A percentile compares a stretch with the other conserved stretches of the same genome.
Evolutionary conservation across 2,113 vertebrate species (phyloP).

Genomic region (Sebastes fasciatus): DNA sequence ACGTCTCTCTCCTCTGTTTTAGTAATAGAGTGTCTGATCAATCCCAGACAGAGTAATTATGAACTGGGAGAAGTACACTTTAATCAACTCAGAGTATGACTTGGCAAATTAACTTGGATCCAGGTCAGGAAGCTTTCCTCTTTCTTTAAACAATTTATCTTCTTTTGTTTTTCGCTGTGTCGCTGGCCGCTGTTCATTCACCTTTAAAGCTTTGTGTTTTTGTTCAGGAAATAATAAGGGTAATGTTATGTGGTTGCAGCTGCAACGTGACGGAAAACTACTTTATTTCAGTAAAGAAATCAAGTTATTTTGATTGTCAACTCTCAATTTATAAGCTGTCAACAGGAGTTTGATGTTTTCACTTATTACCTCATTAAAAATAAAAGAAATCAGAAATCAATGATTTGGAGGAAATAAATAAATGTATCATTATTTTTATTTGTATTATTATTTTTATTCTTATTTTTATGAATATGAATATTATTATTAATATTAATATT

Average conservation of each 20-base stretch:
- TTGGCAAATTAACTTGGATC: constrained; percentile 49
- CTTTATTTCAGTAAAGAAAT: too few relatives aligned
- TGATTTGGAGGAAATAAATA: too few relatives aligned
- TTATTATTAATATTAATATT: too few relatives aligned
- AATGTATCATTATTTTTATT: too few relatives aligned
- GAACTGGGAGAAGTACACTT: constrained; percentile 59
- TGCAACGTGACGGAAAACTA: too few relatives aligned
- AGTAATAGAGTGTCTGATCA: constrained; percentile 41
- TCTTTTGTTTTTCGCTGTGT: constrained; percentile 1
- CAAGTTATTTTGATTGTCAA: too few relatives aligned
- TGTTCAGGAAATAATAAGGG: not conserved
- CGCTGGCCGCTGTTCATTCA: not conserved
- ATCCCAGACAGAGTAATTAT: constrained; percentile 49
- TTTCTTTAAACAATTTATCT: constrained; percentile 36
- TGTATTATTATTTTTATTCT: too few relatives aligned
- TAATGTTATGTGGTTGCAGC: not conserved
- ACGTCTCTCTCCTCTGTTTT: constrained; percentile 23
- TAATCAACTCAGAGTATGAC: constrained; percentile 59
- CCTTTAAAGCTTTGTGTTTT: not conserved
- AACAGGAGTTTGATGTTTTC: too few relatives aligned
- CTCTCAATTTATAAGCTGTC: too few relatives aligned
- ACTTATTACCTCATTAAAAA: too few relatives aligned
- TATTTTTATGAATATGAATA: too few relatives aligned
- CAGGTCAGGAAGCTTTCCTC: constrained; percentile 3
- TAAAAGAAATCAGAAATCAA: too few relatives aligned